Base-by-base conservation (phyloP, 2,113 vertebrate genomes). In the Menura novaehollandiae region DNA sequence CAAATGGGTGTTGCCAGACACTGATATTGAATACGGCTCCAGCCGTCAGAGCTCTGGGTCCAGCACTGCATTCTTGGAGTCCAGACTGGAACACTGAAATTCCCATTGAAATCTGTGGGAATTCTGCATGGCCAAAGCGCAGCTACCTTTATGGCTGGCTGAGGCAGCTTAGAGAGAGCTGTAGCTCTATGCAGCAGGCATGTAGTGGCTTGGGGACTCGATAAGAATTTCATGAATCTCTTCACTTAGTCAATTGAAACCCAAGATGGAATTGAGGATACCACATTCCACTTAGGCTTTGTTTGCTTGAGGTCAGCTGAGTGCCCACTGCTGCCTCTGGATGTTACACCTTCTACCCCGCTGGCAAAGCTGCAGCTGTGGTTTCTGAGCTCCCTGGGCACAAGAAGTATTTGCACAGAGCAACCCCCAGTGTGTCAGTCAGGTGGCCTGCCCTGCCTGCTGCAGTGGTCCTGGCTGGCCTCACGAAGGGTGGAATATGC, bases 1-100 rank as follows among this genome's bases (percentile, higher is more conserved):
- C 92, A 94, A 95, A 94, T 92, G 96, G 95, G 87, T 94, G 77
- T 91, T 95, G 95, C 89, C 95, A 96, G 93, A 95, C 67, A 0
- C 75, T 95, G 95, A 93, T 96, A 94, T 91, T 95, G 93, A 97
- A 80, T 94, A 86, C 2, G 95, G 93, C 96, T 97, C 97, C 97
- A 97, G 95, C 82, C 80, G 26, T 93, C 81, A 80, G 84, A 89
- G 64, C 62, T 95, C 82, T 89, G 85, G 92, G 89, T 93, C 94
- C 90, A 92, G 59, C 75, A 39, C 60, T 26, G 8, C 95, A 83
- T 96, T 94, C 82, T 95, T 95, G 92, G 64, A 94, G 85, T 91
- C 88, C 82, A 82, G 75, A 73, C 72, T 94, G 76, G 84, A 93
- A 96, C 91, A 93, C 53, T 93, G 93, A 92, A 95, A 91, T 95